phyloP scores from a whole-genome alignment of 23 tunicate genomes.

The Diplosoma virens region DNA sequence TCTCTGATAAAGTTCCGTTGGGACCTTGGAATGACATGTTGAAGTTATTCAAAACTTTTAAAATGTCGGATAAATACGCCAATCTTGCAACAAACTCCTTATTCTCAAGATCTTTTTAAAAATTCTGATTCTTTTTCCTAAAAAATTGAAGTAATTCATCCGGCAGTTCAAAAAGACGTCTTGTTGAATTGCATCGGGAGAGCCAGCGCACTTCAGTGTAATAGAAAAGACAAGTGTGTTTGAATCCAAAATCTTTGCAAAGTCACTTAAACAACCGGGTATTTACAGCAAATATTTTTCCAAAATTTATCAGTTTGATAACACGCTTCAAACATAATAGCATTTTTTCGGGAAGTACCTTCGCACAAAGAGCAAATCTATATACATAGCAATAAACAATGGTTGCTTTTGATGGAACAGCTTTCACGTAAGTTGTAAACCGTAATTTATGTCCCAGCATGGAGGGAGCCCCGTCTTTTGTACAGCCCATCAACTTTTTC shows the following conservation, averaged over 20 bases:
- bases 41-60: neutral
- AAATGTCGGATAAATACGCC: neutral
- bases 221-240: neutral
- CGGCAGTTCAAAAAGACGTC: neutral
- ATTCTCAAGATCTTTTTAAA: neutral
- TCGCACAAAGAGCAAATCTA: neutral
- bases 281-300: slow-evolving; percentile 3
- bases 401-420: neutral
- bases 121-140: neutral
- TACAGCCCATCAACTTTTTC: slow-evolving; percentile 17
- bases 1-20: neutral
- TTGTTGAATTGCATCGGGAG: neutral
- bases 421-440: neutral
- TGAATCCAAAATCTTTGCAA: slow-evolving; percentile 6
- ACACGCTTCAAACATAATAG: neutral
- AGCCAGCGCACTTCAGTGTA: slow-evolving; percentile 22
- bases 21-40: slow-evolving; percentile 2
- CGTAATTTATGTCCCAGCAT: neutral
- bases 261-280: slow-evolving; percentile 13
- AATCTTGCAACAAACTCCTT: neutral
- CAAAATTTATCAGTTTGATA: slow-evolving; percentile 32
- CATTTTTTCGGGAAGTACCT: neutral
- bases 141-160: neutral
- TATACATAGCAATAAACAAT: neutral
- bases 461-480: slow-evolving; percentile 12